Percentiles rank a stretch among this genome's conserved stretches.
Evolutionary conservation across 1,140 invertebrate species (phyloP).

Genomic region (Papilio polytes): DNA sequence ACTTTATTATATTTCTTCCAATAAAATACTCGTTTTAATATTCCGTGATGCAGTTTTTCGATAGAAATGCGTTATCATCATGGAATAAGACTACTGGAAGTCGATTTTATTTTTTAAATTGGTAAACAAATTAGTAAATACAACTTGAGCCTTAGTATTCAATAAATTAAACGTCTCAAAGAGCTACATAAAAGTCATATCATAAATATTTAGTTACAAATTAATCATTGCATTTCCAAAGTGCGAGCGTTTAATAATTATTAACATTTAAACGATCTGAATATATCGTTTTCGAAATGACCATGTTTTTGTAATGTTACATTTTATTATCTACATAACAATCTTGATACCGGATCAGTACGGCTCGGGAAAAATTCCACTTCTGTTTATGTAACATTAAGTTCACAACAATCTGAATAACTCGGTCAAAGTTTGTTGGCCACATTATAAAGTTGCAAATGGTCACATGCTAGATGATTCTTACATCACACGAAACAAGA

Average conservation of each 20-base stretch:
- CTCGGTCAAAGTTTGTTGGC: slow-evolving; percentile 15
- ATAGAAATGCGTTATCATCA: background rate
- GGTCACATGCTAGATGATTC: slow-evolving; percentile 4
- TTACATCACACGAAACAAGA: slow-evolving; percentile 9
- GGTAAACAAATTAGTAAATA: too few relatives aligned
- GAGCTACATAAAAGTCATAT: background rate
- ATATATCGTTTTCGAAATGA: background rate
- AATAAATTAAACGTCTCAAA: too few relatives aligned
- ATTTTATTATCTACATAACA: background rate
- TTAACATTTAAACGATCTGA: slow-evolving; percentile 10
- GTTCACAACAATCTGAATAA: slow-evolving; percentile 22
- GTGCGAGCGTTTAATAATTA: background rate
- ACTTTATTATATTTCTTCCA: too few relatives aligned
- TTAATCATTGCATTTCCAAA: background rate
- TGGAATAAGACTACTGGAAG: too few relatives aligned
- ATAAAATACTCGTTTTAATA: background rate
- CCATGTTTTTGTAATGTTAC: too few relatives aligned
- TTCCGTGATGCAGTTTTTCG: background rate
- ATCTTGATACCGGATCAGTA: slow-evolving; percentile 8
- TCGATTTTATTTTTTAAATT: too few relatives aligned
- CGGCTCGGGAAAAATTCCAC: slow-evolving; percentile 14
- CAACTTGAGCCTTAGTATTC: too few relatives aligned
- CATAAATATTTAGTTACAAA: background rate
- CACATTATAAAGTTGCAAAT: slow-evolving; percentile 21
- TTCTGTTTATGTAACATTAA: slow-evolving; percentile 19